Evolutionary conservation across 2,113 vertebrate genomes (phyloP).

Genomic region (Leucoraja erinaceus): DNA sequence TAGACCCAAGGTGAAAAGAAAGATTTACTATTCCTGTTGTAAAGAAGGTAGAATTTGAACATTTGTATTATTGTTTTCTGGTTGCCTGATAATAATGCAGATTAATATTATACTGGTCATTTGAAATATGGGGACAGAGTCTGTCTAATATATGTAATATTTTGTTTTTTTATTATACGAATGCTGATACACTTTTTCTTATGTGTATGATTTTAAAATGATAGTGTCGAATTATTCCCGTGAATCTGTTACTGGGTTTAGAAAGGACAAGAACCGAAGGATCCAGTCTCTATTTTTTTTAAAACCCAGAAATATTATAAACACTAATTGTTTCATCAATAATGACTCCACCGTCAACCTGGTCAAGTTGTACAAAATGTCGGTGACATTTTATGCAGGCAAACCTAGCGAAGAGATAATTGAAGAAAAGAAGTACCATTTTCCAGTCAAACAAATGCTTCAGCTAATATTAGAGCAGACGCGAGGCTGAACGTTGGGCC

Average conservation of each 20-base stretch:
- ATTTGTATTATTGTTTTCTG: background rate
- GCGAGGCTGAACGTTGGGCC: slow-evolving; percentile 13
- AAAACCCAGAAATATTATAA: background rate
- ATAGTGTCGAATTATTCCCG: background rate
- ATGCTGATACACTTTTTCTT: background rate
- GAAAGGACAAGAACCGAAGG: background rate
- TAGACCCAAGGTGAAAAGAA: background rate
- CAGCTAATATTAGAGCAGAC: background rate
- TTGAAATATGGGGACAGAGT: background rate
- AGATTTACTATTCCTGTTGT: background rate
- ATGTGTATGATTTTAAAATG: too few species aligned
- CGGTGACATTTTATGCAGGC: background rate
- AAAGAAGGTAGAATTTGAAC: background rate
- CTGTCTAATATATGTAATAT: background rate
- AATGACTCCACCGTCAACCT: background rate
- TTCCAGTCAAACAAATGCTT: background rate
- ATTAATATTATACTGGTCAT: background rate
- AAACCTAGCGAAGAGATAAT: background rate
- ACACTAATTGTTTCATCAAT: background rate
- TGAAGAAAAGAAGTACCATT: too few species aligned
- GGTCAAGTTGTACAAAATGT: background rate
- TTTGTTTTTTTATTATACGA: background rate
- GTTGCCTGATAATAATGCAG: background rate
- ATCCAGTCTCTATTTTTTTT: background rate
- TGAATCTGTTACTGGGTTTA: background rate